A percentile compares a stretch with the other conserved stretches of the same genome.
Conservation (phyloP, 2,797 vertebrate species). For the Salarias fasciatus region DNA sequence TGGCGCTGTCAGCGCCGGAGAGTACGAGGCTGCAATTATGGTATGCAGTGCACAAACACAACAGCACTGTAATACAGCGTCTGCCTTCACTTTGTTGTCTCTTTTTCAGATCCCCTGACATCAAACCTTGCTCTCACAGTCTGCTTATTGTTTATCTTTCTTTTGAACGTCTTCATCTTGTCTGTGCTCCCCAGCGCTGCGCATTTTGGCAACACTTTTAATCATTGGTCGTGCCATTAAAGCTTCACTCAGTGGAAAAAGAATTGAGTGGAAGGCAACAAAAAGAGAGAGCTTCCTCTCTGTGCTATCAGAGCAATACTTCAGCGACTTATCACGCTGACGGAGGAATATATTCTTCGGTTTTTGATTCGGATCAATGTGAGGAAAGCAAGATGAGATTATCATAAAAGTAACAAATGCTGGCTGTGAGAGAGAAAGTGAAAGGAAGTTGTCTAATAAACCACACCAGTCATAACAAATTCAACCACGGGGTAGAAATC, state of each 20-base stretch:
- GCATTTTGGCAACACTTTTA: slow-evolving; percentile 27
- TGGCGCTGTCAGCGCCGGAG: slow-evolving; percentile 4
- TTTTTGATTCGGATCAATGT: slow-evolving; percentile 40
- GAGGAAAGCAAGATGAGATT: slow-evolving; percentile 43
- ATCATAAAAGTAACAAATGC: slow-evolving; percentile 33
- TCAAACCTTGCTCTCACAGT: neutral
- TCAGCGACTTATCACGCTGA: slow-evolving; percentile 44
- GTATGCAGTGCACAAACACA: neutral
- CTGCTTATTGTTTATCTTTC: slow-evolving; percentile 7
- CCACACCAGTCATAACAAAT: slow-evolving; percentile 28
- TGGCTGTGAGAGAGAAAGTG: slow-evolving; percentile 15
- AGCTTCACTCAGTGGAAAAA: slow-evolving; percentile 26
- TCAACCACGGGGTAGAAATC: slow-evolving; percentile 8
- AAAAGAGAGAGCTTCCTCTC: slow-evolving; percentile 35
- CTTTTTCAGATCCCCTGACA: slow-evolving; percentile 18
- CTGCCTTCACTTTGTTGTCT: slow-evolving; percentile 2
- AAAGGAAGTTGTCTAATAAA: slow-evolving; percentile 36
- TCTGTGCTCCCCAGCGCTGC: slow-evolving; percentile 1
- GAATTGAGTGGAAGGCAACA: slow-evolving; percentile 24
- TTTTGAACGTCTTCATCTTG: slow-evolving; percentile 5
- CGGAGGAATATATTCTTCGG: slow-evolving; percentile 40
- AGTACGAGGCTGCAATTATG: neutral
- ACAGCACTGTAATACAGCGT: neutral
- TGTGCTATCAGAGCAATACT: slow-evolving; percentile 34
- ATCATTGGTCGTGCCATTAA: slow-evolving; percentile 28